A percentile compares a stretch with the other conserved stretches of the same genome.
Conservation (phyloP, 2,888 invertebrate genomes). For the Ophion obscuratus region DNA sequence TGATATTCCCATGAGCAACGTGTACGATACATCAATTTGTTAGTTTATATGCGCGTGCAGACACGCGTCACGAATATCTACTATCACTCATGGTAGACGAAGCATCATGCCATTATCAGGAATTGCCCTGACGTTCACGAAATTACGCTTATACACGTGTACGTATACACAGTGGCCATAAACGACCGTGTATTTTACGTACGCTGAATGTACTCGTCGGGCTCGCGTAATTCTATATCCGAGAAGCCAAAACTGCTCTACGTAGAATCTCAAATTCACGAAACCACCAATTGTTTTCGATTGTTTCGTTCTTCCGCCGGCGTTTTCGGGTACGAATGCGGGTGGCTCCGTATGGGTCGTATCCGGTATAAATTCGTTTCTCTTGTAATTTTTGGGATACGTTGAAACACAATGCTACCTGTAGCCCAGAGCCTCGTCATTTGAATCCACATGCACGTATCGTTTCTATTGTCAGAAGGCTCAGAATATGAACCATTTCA, state of each 20-base stretch:
- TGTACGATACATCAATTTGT: conserved; percentile 39
- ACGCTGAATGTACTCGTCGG: background rate
- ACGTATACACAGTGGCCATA: no score
- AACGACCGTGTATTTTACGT: background rate
- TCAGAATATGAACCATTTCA: background rate
- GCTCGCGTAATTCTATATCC: background rate
- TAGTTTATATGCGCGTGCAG: conserved; percentile 13
- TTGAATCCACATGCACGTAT: background rate
- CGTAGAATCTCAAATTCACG: no score
- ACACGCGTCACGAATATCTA: conserved; percentile 39
- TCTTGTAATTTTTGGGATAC: conserved; percentile 17
- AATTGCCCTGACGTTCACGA: conserved; percentile 11
- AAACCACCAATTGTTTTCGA: no score
- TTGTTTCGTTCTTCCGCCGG: no score
- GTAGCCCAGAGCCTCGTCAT: background rate
- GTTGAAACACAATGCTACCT: conserved; percentile 5
- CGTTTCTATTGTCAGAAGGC: background rate
- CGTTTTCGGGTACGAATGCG: background rate
- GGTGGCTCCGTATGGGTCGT: background rate
- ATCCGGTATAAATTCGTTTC: background rate
- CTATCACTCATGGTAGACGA: conserved; percentile 27
- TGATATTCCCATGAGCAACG: conserved; percentile 31
- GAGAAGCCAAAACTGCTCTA: background rate
- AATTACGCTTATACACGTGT: background rate
- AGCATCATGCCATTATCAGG: conserved; percentile 18